These are phyloP conservation scores for Cliona cf. orientalis DNA, from an alignment of 37 sponge, comb jelly and placozoan species.

Conservation along the genomic window DNA sequence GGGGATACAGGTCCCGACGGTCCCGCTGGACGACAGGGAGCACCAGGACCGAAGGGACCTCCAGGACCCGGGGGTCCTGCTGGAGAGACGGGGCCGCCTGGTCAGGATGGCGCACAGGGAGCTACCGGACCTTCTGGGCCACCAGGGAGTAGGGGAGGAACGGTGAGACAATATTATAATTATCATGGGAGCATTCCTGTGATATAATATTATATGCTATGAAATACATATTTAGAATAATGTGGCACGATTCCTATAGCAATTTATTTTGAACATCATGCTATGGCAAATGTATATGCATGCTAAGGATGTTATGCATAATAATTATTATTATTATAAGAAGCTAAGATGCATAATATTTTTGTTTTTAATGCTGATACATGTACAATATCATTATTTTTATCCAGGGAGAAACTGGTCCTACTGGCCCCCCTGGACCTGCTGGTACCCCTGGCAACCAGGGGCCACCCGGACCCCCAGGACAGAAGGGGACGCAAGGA, in stretches of 20 bases:
- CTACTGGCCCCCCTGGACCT: conserved; percentile 40
- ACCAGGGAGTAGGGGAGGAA: conserved; percentile 40
- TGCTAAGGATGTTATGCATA: no score
- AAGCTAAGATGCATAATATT: no score
- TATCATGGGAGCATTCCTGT: no score
- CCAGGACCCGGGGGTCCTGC: conserved; percentile 33
- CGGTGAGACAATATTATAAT: no score
- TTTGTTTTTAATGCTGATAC: no score
- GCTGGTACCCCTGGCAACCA: conserved; percentile 39
- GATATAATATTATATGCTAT: no score
- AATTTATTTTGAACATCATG: no score
- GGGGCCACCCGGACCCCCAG: conserved; percentile 32
- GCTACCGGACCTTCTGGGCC: conserved; percentile 45
- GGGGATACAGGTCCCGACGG: conserved; percentile 55
- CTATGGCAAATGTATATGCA: not conserved
- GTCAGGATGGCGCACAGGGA: conserved; percentile 40
- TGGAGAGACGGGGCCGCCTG: conserved; percentile 46
- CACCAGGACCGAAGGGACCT: conserved; percentile 43
- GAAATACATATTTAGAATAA: no score
- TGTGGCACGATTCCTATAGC: no score
- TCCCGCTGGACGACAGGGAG: conserved; percentile 32
- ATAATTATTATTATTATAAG: no score
- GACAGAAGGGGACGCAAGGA: conserved; percentile 47
- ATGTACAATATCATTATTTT: no score
- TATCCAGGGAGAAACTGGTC: conserved; percentile 48